Percentiles rank a stretch among this genome's conserved stretches.
Conservation (phyloP, 2,113 vertebrate species). For the Festucalex cinctus region DNA sequence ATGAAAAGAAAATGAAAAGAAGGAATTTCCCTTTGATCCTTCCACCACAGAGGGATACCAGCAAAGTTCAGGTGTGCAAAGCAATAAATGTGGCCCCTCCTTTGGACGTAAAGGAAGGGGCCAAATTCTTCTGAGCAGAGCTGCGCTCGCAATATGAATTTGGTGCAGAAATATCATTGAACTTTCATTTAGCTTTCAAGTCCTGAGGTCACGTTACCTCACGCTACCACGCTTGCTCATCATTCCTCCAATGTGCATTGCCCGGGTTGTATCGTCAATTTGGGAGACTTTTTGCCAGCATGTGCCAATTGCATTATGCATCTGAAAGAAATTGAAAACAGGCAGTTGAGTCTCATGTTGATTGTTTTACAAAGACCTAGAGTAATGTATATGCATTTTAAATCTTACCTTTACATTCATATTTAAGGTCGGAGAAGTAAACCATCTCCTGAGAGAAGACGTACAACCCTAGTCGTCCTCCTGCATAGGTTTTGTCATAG, state of each 20-base stretch:
- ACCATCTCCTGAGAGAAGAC: slow-evolving; percentile 99
- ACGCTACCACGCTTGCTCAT: slow-evolving; percentile 73
- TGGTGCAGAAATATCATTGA: slow-evolving; percentile 52
- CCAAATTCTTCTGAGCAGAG: slow-evolving; percentile 52
- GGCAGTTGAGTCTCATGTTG: slow-evolving; percentile 4
- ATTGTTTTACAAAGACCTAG: slow-evolving; percentile 15
- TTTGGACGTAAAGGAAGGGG: slow-evolving; percentile 50
- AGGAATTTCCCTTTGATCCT: slow-evolving; percentile 72
- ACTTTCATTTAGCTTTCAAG: slow-evolving; percentile 57
- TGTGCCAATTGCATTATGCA: slow-evolving; percentile 71
- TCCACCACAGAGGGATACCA: slow-evolving; percentile 62
- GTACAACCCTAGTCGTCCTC: slow-evolving; percentile 91
- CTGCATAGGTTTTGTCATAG: slow-evolving; percentile 93
- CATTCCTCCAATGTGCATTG: slow-evolving; percentile 72
- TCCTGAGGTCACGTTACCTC: slow-evolving; percentile 68
- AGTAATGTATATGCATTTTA: not conserved
- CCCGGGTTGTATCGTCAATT: slow-evolving; percentile 58
- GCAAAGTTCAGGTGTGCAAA: slow-evolving; percentile 67
- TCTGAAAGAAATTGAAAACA: slow-evolving; percentile 73
- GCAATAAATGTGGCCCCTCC: slow-evolving; percentile 45
- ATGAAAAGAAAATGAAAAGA: slow-evolving; percentile 33
- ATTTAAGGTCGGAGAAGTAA: slow-evolving; percentile 99
- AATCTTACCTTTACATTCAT: slow-evolving; percentile 92
- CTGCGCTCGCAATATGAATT: slow-evolving; percentile 56
- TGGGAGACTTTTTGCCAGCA: slow-evolving; percentile 2